These are phyloP conservation scores for Hippocampus abdominalis DNA, from an alignment of 2,113 vertebrate species.

Conservation along the genomic window DNA sequence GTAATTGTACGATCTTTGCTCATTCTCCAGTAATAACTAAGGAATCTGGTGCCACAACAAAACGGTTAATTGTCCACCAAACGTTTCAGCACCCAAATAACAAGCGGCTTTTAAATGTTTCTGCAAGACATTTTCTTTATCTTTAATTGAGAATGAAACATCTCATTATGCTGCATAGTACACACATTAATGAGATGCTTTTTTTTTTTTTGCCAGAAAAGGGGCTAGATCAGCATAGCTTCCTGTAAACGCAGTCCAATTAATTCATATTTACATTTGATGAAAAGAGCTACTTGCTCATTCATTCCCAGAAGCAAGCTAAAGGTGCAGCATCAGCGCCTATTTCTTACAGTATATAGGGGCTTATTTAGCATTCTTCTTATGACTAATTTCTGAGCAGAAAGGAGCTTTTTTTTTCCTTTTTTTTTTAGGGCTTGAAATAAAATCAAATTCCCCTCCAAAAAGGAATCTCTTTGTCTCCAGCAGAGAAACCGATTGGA, in stretches of 20 bases:
- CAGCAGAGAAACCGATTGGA: constrained; percentile 10
- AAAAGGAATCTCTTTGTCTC: neutral
- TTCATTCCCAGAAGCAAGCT: constrained; percentile 16
- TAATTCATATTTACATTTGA: constrained; percentile 13
- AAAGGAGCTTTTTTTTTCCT: neutral
- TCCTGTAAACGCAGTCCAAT: constrained; percentile 13
- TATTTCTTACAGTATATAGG: neutral
- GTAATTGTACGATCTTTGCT: neutral
- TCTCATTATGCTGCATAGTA: constrained; percentile 15
- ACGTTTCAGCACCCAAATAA: neutral
- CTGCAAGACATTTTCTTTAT: neutral
- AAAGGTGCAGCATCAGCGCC: constrained; percentile 42
- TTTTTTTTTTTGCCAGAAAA: constrained; percentile 30
- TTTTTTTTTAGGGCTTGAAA: neutral
- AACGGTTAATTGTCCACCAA: neutral
- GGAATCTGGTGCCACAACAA: constrained; percentile 2
- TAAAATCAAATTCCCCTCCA: constrained; percentile 6
- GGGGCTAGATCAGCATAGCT: constrained; percentile 23
- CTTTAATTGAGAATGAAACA: constrained; percentile 12
- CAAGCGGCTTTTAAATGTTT: constrained; percentile 8
- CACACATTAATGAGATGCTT: constrained; percentile 40
- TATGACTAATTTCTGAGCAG: neutral
- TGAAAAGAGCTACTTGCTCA: constrained; percentile 22
- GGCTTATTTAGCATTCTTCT: neutral
- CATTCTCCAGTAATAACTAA: neutral